phyloP scores from a whole-genome alignment of 2,113 vertebrate species.

The Hyla sarda region DNA sequence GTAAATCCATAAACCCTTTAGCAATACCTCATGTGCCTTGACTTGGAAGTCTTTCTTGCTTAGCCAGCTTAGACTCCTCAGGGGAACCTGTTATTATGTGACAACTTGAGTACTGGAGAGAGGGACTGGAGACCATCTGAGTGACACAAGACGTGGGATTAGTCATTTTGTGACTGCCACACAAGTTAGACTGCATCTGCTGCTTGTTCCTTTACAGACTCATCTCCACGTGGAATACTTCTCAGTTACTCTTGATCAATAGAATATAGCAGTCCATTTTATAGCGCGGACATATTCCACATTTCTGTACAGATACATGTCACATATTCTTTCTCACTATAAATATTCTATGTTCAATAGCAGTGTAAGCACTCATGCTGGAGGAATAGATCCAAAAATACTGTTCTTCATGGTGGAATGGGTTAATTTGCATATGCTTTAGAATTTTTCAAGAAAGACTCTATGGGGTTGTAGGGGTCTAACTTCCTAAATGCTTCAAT shows the following conservation, averaged over 20 bases:
- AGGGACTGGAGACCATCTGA: constrained; percentile 1
- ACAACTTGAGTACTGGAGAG: constrained; percentile 30
- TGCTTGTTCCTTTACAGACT: neutral
- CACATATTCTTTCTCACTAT: neutral
- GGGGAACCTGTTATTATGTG: constrained; percentile 43
- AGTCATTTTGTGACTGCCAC: constrained; percentile 32
- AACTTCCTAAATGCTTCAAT: too few relatives aligned
- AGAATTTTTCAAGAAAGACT: too few relatives aligned
- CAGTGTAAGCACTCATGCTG: neutral
- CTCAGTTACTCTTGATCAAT: neutral
- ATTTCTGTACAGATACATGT: neutral
- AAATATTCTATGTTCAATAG: neutral
- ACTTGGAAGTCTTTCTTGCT: neutral
- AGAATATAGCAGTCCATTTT: neutral
- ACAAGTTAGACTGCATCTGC: neutral
- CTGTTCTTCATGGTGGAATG: neutral
- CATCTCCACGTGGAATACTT: neutral
- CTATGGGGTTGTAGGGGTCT: too few relatives aligned
- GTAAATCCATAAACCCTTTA: constrained; percentile 31
- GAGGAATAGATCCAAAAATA: neutral
- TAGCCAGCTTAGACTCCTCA: neutral
- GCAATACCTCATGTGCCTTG: constrained; percentile 11
- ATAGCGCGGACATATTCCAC: constrained; percentile 2
- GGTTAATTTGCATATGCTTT: neutral
- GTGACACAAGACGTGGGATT: constrained; percentile 35